Percentiles rank a stretch among this genome's conserved stretches.
phyloP scores from a whole-genome alignment of 2,113 vertebrate species.

The Clupea harengus region DNA sequence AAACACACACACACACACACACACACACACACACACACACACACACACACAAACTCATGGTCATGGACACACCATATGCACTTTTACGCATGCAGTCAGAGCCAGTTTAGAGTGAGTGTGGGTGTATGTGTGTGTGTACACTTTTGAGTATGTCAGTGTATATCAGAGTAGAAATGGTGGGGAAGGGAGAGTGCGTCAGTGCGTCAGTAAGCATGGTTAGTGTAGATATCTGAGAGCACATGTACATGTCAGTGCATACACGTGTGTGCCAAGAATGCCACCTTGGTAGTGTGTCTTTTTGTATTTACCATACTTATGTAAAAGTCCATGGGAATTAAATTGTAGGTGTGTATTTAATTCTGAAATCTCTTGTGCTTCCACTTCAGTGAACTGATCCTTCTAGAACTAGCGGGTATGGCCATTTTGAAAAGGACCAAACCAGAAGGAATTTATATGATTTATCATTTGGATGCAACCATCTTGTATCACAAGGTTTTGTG shows the following conservation, averaged over 20 bases:
- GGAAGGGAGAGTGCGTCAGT: neutral
- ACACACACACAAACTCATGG: neutral
- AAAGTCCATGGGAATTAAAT: no score
- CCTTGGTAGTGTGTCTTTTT: neutral
- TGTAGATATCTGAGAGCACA: neutral
- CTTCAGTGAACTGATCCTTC: neutral
- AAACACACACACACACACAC: neutral
- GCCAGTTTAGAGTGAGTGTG: constrained; percentile 44
- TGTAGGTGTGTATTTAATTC: no score
- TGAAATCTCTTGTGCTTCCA: neutral
- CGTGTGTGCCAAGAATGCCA: neutral
- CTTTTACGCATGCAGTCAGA: constrained; percentile 10
- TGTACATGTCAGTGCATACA: neutral
- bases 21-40: neutral
- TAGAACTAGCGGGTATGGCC: no score
- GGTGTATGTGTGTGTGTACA: constrained; percentile 13
- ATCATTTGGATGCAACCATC: neutral
- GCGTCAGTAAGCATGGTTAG: neutral
- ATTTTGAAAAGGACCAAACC: neutral
- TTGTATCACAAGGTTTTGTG: neutral
- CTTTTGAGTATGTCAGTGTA: neutral
- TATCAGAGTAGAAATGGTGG: neutral
- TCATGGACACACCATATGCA: neutral
- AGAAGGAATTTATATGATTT: neutral
- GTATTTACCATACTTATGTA: neutral